phyloP scores from a whole-genome alignment of 1,140 invertebrate species.

The Vanessa tameamea region DNA sequence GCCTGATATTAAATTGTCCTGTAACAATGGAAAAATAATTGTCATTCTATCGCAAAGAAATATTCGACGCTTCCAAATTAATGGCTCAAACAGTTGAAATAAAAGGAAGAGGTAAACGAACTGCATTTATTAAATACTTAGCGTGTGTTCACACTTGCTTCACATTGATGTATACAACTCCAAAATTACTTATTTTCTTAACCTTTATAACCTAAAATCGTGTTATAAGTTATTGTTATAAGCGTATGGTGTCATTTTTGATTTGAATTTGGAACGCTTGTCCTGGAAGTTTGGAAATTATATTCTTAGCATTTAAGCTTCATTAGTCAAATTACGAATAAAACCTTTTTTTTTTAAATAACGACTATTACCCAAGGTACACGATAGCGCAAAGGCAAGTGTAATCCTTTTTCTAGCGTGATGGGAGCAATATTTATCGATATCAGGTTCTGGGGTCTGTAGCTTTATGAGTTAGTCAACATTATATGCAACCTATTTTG shows the following conservation, averaged over 20 bases:
- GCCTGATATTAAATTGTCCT: not conserved
- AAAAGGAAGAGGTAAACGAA: conserved; percentile 9
- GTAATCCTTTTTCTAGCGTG: too few species aligned
- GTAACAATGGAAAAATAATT: conserved; percentile 4
- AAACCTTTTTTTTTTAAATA: too few species aligned
- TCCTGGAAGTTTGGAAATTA: too few species aligned
- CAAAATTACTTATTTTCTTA: not conserved
- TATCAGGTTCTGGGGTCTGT: too few species aligned
- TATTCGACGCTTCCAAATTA: not conserved
- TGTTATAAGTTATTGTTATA: not conserved
- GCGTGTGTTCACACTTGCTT: not conserved
- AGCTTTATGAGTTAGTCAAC: too few species aligned
- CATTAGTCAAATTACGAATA: too few species aligned
- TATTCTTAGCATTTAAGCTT: not conserved
- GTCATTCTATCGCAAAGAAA: conserved; percentile 3
- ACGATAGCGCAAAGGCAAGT: too few species aligned
- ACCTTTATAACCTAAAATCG: not conserved
- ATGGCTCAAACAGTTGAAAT: not conserved
- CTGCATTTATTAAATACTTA: conserved; percentile 5
- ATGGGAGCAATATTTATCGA: too few species aligned
- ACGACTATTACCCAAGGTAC: too few species aligned
- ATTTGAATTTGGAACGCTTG: too few species aligned
- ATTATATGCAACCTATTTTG: too few species aligned
- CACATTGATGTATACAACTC: not conserved
- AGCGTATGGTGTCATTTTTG: too few species aligned